A percentile compares a stretch with the other conserved stretches of the same genome.
These are phyloP conservation scores for Idris sp. DNA, from an alignment of 1,140 invertebrate species.

Conservation along the genomic window DNA sequence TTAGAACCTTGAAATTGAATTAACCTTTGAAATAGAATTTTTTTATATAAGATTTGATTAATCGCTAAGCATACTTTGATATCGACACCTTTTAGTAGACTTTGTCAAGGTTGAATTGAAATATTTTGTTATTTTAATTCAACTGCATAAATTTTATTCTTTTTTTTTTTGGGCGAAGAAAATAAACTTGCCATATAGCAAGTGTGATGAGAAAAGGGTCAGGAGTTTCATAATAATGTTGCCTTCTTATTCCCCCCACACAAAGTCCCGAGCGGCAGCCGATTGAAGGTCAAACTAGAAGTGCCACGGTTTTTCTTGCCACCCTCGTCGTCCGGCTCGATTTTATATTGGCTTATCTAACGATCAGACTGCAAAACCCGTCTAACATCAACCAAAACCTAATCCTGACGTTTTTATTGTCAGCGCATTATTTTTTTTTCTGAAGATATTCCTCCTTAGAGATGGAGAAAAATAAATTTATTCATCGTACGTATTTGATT, in stretches of 20 bases:
- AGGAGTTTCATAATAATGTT: conserved; percentile 62
- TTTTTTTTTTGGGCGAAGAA: too few relatives aligned
- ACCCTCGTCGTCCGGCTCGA: conserved; percentile 18
- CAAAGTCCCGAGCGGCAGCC: conserved; percentile 37
- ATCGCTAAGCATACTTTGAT: conserved; percentile 41
- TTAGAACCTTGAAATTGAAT: conserved; percentile 46
- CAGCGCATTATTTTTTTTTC: conserved; percentile 37
- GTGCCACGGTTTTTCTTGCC: conserved; percentile 58
- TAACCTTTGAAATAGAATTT: conserved; percentile 51
- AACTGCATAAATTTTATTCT: too few relatives aligned
- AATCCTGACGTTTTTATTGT: conserved; percentile 53
- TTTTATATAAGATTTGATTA: conserved; percentile 37
- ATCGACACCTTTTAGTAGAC: too few relatives aligned
- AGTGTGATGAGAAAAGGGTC: conserved; percentile 59
- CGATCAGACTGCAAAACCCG: conserved; percentile 52
- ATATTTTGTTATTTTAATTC: neutral
- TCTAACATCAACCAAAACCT: conserved; percentile 46
- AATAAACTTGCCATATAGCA: too few relatives aligned
- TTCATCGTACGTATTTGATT: too few relatives aligned
- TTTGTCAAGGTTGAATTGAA: too few relatives aligned
- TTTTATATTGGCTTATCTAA: conserved; percentile 46
- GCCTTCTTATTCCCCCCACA: conserved; percentile 28
- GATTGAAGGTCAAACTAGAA: conserved; percentile 56
- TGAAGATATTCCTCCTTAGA: too few relatives aligned
- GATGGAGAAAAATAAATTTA: too few relatives aligned